Conservation (phyloP, 2,113 vertebrate species). For the Grus americana region DNA sequence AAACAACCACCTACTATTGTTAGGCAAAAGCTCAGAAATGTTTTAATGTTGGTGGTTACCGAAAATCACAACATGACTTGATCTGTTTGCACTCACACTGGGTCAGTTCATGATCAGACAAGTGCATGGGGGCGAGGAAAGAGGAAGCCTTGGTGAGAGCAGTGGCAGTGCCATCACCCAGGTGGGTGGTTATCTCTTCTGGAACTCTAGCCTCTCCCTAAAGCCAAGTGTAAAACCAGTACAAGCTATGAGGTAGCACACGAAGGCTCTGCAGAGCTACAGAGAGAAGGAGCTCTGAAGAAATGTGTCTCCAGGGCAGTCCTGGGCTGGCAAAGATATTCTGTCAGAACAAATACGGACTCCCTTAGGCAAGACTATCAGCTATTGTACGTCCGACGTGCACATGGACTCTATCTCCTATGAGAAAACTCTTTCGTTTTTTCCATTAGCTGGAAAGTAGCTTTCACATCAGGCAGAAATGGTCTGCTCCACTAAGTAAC, state of each 20-base stretch:
- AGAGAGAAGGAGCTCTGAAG: not conserved
- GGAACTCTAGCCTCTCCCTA: not conserved
- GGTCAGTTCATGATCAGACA: not conserved
- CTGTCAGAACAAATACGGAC: not conserved
- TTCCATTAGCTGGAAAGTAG: not conserved
- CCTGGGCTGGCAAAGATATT: not conserved
- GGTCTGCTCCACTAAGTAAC: not conserved
- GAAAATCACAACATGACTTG: not conserved
- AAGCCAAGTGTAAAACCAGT: not conserved
- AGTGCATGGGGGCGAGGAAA: not conserved
- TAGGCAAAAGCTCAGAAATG: not conserved
- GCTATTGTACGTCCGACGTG: fast-evolving
- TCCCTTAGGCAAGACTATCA: not conserved
- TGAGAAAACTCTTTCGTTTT: not conserved
- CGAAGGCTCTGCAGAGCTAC: not conserved
- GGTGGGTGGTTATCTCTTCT: not conserved
- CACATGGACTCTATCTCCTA: not conserved
- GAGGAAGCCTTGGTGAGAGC: not conserved
- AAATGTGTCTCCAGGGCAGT: not conserved
- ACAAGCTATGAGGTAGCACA: not conserved
- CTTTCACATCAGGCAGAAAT: not conserved
- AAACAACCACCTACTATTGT: not conserved
- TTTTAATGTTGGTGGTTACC: not conserved
- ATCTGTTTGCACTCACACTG: not conserved
- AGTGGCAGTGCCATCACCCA: not conserved